Conservation (phyloP, 2,797 vertebrate genomes). For the Danio choprae region DNA sequence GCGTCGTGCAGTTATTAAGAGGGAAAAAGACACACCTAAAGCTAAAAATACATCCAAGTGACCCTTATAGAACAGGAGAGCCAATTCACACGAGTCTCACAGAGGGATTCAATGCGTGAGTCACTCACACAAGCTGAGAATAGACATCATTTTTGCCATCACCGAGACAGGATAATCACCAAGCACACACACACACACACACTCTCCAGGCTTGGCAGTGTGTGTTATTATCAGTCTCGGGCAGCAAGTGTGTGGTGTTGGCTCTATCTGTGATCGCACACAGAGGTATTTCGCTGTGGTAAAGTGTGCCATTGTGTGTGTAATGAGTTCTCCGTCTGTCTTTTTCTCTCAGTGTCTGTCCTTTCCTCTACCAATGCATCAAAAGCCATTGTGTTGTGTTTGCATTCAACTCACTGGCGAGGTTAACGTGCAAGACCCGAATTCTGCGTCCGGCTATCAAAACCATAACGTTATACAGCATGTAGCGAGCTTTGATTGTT, state of each 20-base stretch:
- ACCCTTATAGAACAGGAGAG: slow-evolving; percentile 43
- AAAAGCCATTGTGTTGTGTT: slow-evolving; percentile 26
- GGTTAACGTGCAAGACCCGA: neutral
- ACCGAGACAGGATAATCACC: slow-evolving; percentile 48
- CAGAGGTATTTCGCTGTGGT: slow-evolving; percentile 55
- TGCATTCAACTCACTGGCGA: slow-evolving; percentile 7
- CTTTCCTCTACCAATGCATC: neutral
- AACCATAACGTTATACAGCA: slow-evolving; percentile 14
- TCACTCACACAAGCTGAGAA: slow-evolving; percentile 52
- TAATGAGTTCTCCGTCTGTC: slow-evolving; percentile 52
- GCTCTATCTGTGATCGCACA: slow-evolving; percentile 60
- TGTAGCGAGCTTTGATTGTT: slow-evolving; percentile 14
- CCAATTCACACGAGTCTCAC: slow-evolving; percentile 36
- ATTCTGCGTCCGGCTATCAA: neutral
- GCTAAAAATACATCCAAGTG: slow-evolving; percentile 43
- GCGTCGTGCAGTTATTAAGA: neutral
- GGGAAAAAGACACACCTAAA: neutral
- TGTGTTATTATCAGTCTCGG: slow-evolving; percentile 61
- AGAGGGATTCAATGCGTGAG: slow-evolving; percentile 23
- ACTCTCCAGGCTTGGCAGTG: slow-evolving; percentile 40
- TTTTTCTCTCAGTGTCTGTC: slow-evolving; percentile 31
- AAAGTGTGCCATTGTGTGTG: slow-evolving; percentile 60
- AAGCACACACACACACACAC: slow-evolving; percentile 29
- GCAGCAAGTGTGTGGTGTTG: slow-evolving; percentile 59
- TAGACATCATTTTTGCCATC: slow-evolving; percentile 47